These are phyloP conservation scores for Solea senegalensis DNA, from an alignment of 2,113 vertebrate species.

Conservation along the genomic window DNA sequence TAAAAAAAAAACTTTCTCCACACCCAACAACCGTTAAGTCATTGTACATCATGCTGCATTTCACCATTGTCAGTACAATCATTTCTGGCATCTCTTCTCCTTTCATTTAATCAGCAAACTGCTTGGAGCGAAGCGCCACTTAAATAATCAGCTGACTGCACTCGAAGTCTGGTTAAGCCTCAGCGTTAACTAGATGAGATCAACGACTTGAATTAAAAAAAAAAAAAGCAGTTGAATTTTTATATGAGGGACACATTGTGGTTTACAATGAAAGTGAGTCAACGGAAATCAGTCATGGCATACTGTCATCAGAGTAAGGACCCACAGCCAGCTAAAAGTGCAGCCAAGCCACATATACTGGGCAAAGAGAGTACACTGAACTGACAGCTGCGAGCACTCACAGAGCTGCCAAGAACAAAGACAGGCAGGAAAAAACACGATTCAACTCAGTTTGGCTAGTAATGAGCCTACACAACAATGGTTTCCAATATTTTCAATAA, in stretches of 20 bases:
- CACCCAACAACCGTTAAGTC: constrained; percentile 59
- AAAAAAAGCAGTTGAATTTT: constrained; percentile 29
- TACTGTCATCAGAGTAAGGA: constrained; percentile 77
- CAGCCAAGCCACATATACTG: constrained; percentile 76
- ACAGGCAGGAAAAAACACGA: constrained; percentile 47
- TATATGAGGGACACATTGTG: constrained; percentile 64
- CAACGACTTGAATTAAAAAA: constrained; percentile 62
- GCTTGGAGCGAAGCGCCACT: constrained; percentile 60
- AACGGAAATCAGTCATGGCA: constrained; percentile 77
- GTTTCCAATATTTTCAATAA: constrained; percentile 65
- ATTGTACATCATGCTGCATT: constrained; percentile 57
- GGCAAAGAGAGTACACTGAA: constrained; percentile 67
- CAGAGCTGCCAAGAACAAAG: constrained; percentile 73
- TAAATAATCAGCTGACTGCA: constrained; percentile 72
- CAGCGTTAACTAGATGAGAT: constrained; percentile 69
- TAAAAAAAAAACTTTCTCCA: constrained; percentile 28
- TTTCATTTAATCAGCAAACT: constrained; percentile 68
- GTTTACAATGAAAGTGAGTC: constrained; percentile 71
- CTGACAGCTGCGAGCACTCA: constrained; percentile 79
- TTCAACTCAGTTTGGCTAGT: constrained; percentile 59
- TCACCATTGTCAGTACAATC: constrained; percentile 53
- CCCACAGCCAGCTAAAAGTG: constrained; percentile 67
- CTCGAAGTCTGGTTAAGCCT: constrained; percentile 42
- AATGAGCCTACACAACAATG: constrained; percentile 61
- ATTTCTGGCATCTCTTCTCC: constrained; percentile 53